Percentiles rank a stretch among this genome's conserved stretches.
Evolutionary conservation across 2,113 vertebrate genomes (phyloP).

Genomic region (Chiloscyllium plagiosum): DNA sequence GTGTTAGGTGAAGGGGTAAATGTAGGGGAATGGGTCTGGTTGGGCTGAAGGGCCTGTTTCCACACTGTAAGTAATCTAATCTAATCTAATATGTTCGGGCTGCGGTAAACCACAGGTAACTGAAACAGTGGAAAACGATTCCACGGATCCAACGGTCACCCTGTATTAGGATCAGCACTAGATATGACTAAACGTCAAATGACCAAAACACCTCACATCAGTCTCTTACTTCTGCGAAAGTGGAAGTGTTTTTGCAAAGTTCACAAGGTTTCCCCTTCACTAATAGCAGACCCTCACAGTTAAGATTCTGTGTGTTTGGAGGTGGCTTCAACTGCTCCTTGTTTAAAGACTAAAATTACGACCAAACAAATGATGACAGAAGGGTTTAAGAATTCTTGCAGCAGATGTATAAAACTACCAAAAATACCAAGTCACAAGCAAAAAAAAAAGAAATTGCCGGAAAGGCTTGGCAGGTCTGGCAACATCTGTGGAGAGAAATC

Average conservation of each 20-base stretch:
- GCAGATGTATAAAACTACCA: slow-evolving; percentile 12
- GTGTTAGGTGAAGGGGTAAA: too few species aligned
- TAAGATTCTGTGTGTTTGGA: not conserved
- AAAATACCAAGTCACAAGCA: not conserved
- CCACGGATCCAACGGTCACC: too few species aligned
- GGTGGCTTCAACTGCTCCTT: not conserved
- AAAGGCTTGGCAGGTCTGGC: too few species aligned
- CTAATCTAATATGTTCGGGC: too few species aligned
- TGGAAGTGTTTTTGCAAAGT: not conserved
- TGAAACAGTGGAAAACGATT: too few species aligned
- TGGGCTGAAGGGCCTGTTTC: too few species aligned
- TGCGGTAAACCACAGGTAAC: too few species aligned
- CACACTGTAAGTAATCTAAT: too few species aligned
- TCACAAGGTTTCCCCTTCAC: not conserved
- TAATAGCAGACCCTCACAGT: not conserved
- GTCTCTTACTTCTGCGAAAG: not conserved
- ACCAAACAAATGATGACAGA: slow-evolving; percentile 22
- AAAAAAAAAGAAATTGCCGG: too few species aligned
- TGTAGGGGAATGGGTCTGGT: too few species aligned
- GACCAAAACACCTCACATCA: not conserved
- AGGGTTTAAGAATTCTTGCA: not conserved
- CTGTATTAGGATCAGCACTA: not conserved
- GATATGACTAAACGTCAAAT: not conserved
- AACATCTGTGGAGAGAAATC: too few species aligned
- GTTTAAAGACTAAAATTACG: not conserved